Conservation (phyloP, 2,797 vertebrate genomes). For the Stomatorhinus walkeri region DNA sequence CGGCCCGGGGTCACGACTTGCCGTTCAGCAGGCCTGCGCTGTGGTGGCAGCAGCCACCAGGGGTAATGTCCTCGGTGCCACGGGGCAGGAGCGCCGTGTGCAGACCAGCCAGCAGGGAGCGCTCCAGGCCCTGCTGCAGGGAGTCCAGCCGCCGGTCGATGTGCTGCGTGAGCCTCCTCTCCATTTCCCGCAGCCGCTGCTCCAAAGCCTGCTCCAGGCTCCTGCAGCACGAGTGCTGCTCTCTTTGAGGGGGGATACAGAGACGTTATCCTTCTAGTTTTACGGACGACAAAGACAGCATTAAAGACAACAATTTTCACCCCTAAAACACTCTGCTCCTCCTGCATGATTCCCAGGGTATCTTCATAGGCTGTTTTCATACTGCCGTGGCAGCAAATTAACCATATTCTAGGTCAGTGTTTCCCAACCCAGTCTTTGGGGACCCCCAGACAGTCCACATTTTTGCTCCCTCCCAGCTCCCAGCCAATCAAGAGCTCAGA, state of each 20-base stretch:
- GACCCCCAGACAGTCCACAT: neutral
- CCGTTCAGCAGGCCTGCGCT: constrained; percentile 14
- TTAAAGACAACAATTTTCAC: neutral
- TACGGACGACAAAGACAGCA: neutral
- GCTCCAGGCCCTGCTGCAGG: constrained; percentile 60
- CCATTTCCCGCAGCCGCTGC: constrained; percentile 61
- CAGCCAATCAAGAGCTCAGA: neutral
- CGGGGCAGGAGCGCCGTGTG: constrained; percentile 23
- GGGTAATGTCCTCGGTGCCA: neutral
- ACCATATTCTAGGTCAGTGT: neutral
- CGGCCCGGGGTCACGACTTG: neutral
- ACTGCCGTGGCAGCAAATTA: neutral
- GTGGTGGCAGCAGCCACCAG: constrained; percentile 12
- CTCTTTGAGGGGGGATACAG: neutral
- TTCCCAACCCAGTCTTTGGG: neutral
- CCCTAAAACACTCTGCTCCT: neutral
- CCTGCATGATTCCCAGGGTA: neutral
- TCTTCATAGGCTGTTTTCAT: neutral
- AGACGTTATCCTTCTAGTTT: neutral
- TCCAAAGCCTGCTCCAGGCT: constrained; percentile 53
- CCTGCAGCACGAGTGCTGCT: constrained; percentile 34
- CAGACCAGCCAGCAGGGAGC: constrained; percentile 42
- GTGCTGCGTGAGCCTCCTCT: constrained; percentile 59
- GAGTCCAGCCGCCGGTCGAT: constrained; percentile 60
- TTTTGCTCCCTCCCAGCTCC: neutral